Evolutionary conservation across 53 echinoderm and acorn worm genomes (phyloP).

Genomic region (Temnopleurus reevesii): DNA sequence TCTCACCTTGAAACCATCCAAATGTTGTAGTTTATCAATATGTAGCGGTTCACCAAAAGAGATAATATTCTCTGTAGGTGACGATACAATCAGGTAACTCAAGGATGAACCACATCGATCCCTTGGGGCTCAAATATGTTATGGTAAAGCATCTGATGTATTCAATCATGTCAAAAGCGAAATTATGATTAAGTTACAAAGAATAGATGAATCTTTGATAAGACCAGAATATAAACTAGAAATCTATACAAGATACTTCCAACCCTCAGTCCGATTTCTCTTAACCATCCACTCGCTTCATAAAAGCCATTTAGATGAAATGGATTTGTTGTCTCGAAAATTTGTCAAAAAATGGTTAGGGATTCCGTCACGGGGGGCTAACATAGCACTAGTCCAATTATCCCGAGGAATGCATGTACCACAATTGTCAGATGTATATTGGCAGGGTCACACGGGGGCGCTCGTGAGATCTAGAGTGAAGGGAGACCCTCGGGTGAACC

Average conservation of each 20-base stretch:
- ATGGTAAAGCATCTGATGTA: not conserved
- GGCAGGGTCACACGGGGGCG: not conserved
- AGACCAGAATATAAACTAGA: constrained; percentile 16
- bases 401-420: not conserved
- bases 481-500: not conserved
- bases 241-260: not conserved
- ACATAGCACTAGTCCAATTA: not conserved
- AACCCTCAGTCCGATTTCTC: not conserved
- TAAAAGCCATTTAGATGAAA: not conserved
- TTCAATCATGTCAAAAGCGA: not conserved
- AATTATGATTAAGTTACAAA: not conserved
- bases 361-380: not conserved
- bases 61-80: not conserved
- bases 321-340: not conserved
- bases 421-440: not conserved
- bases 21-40: not conserved
- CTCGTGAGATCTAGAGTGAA: not conserved
- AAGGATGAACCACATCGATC: not conserved
- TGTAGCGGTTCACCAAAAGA: not conserved
- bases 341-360: constrained; percentile 11
- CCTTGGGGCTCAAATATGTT: not conserved
- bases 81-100: not conserved
- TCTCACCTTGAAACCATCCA: not conserved
- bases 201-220: not conserved
- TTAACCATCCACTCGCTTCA: constrained; percentile 16